Base-by-base conservation (phyloP, 1,140 invertebrate genomes). In the Cyclargus thomasi region DNA sequence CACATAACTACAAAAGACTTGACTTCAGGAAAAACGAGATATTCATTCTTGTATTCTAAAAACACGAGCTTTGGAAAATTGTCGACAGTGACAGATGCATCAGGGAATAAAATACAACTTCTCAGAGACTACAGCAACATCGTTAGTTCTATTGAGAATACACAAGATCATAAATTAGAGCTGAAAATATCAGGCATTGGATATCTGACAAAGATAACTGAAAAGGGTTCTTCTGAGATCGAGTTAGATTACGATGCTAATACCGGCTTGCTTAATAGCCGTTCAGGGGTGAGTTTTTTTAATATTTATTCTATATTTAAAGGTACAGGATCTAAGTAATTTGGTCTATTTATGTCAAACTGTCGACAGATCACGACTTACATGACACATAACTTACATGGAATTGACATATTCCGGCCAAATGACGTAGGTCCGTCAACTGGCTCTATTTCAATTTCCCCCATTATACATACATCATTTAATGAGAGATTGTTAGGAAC, bases 11-110 rank as follows among this genome's bases (percentile, higher is more conserved):
- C 98, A 0, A 97, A 97, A 83, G 97, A 98, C 86, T 91, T 99
- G 53, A 96, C 97, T 53, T 98, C 97, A 0, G 96, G 96, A 22
- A 96, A 97, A 90, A 96, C 95, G 0, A 93, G 97, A 77, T 99
- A 99, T 85, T 96, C 97, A 23, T 99, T 99, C 91, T 92, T 98
- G 1, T 99, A 99, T 88, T 98, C 96, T 18, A 98, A 99, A 82
- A 99, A 99, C 78, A 98, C 97, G 1, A 97, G 96, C 80, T 98
- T 98, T 78, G 98, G 98, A 0, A 97, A 97, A 84, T 90, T 99
- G 20, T 97, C 95, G 0, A 97, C 96, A 3, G 96, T 99, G 0
- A 97, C 96, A 0, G 97, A 99, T 87, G 95, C 95, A 63, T 96
- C 96, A 16, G 97, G 97, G 16, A 99, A 98, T 82, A 97, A 99